These are phyloP conservation scores for Chunga burmeisteri DNA, from an alignment of 2,113 vertebrate species.

Conservation along the genomic window DNA sequence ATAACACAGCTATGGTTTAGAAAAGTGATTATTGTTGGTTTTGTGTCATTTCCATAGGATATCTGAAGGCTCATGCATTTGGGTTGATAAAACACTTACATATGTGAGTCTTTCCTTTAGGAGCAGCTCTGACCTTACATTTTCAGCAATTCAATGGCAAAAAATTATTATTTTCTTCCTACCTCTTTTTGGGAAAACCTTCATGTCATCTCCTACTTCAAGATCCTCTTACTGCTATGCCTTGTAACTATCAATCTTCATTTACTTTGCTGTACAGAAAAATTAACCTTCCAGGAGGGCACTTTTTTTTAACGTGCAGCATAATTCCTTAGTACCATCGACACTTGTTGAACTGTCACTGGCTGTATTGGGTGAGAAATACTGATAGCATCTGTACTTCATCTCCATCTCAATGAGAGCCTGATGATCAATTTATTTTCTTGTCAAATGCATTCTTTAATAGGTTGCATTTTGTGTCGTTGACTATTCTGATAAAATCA, in stretches of 20 bases:
- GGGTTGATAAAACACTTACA: background rate
- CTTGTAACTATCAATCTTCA: constrained; percentile 14
- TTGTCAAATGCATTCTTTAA: constrained; percentile 67
- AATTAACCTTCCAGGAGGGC: background rate
- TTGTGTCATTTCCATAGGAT: background rate
- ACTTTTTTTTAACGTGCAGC: background rate
- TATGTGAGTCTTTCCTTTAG: background rate
- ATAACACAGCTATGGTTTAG: background rate
- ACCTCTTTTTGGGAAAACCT: background rate
- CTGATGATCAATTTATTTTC: constrained; percentile 69
- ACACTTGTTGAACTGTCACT: background rate
- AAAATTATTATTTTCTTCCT: background rate
- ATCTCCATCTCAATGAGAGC: constrained; percentile 50
- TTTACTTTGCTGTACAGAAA: background rate
- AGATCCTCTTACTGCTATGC: background rate
- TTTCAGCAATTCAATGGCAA: background rate
- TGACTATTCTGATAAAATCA: constrained; percentile 73
- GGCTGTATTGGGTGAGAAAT: background rate
- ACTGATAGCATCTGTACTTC: background rate
- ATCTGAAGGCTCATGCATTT: background rate
- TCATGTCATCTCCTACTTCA: background rate
- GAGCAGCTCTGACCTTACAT: background rate
- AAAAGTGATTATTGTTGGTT: background rate
- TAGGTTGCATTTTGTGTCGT: constrained; percentile 50
- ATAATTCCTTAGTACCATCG: background rate